A percentile compares a stretch with the other conserved stretches of the same genome.
Evolutionary conservation across 2,888 invertebrate species (phyloP).

Genomic region (Amitus sp.): DNA sequence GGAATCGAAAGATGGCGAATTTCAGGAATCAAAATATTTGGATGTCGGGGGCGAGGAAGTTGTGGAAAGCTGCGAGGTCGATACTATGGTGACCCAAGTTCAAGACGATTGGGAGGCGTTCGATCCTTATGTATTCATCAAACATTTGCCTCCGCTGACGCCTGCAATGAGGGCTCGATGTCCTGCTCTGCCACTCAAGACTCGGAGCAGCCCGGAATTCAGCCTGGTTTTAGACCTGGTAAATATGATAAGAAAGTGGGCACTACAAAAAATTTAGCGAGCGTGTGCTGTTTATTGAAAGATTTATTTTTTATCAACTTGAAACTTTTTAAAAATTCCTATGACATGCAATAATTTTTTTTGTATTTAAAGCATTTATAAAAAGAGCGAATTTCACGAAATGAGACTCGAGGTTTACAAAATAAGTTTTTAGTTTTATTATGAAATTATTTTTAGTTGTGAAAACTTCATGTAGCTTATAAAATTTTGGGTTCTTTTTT

Average conservation of each 20-base stretch:
- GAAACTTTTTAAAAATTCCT: no score
- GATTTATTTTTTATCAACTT: not conserved
- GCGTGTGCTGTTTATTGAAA: no score
- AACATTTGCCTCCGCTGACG: constrained; percentile 86
- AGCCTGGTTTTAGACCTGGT: constrained; percentile 76
- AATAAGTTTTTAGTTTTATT: no score
- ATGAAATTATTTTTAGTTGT: no score
- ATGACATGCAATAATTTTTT: no score
- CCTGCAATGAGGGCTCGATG: constrained; percentile 78
- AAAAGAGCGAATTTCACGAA: no score
- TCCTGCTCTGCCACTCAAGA: constrained; percentile 90
- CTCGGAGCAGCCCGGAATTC: constrained; percentile 91
- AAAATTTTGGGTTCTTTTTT: no score
- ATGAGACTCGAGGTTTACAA: no score
- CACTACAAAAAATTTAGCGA: not conserved
- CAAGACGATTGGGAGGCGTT: constrained; percentile 81
- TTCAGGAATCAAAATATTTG: constrained; percentile 60
- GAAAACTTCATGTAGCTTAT: no score
- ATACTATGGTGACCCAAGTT: constrained; percentile 63
- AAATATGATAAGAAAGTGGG: constrained; percentile 32
- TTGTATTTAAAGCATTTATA: no score
- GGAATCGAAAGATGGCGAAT: constrained; percentile 51
- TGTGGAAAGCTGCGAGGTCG: constrained; percentile 61
- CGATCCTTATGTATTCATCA: constrained; percentile 91
- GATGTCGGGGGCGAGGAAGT: constrained; percentile 62